Conservation (phyloP, 2,113 vertebrate species). For the Brachyhypopomus occidentalis region DNA sequence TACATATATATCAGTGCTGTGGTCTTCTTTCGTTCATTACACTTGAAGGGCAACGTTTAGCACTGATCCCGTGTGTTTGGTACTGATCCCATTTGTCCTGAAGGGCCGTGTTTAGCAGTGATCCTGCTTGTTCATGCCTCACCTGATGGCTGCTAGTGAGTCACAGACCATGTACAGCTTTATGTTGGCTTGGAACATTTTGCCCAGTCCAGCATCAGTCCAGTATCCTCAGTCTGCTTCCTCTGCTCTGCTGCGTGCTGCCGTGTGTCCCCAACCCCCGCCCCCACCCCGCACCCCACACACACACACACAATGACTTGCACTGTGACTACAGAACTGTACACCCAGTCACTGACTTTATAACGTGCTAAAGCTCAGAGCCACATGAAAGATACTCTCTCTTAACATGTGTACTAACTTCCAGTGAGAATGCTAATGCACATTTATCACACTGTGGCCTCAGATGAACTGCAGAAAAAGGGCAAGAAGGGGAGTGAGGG, state of each 20-base stretch:
- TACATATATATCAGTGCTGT: constrained; percentile 34
- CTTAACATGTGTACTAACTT: background rate
- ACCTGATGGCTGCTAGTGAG: constrained; percentile 6
- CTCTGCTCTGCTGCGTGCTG: background rate
- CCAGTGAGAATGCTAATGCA: too few species aligned
- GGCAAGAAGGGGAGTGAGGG: too few species aligned
- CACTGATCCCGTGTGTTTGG: constrained; percentile 20
- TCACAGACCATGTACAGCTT: constrained; percentile 16
- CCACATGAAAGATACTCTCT: background rate
- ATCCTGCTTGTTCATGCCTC: background rate
- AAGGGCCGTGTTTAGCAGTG: background rate
- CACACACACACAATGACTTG: background rate
- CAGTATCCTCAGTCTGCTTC: background rate
- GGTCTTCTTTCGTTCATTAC: constrained; percentile 34
- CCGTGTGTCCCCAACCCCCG: too few species aligned
- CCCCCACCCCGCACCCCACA: background rate
- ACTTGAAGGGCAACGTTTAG: constrained; percentile 29
- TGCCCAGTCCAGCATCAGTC: background rate
- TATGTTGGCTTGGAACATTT: background rate
- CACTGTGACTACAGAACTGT: constrained; percentile 2
- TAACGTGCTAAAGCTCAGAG: background rate
- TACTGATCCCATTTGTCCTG: background rate
- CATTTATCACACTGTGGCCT: background rate
- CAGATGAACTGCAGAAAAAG: background rate
- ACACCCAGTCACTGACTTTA: background rate